Base-by-base conservation (phyloP, 2,113 vertebrate species). In the Dasyornis broadbenti region DNA sequence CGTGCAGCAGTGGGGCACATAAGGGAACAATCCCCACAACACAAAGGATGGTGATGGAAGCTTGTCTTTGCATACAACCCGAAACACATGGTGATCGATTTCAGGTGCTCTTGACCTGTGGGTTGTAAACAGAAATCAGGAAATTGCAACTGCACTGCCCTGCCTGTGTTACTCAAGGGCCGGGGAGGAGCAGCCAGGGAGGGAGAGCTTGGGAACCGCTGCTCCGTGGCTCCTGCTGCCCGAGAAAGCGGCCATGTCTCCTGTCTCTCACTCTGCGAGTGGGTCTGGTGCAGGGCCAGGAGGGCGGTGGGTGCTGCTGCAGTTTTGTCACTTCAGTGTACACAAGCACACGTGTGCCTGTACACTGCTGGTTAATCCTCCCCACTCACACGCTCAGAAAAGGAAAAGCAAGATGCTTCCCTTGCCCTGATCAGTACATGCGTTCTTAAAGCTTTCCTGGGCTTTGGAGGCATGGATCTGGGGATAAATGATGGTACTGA, bases 91-190 rank as follows among this genome's bases (percentile, higher is more conserved):
- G 59, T 42, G 49, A 84, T 87, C 2, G 1, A 57, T 65, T 91
- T 53, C 86, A 89, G 86, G 77, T 91, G 86, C 66, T 91, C 57
- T 83, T 8, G 0, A 65, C 73, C 65, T 69, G 70, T 28, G 81
- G 42, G 87, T 24, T 68, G 91, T 92, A 92, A 95, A 95, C 83
- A 95, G 86, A 89, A 45, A 82, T 87, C 54, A 84, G 89, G 95
- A 95, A 92, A 71, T 30, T 24, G 65, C 69, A 82, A 76, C 77
- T 83, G 64, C 28, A 6, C 65, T 68, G 94, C 89, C 81, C 54
- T 95, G 95, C 93, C 91, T 84, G 77, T 75, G 86, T 95, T 95
- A 89, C 95, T 69, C 60, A 96, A 91, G 1, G 2, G 27, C 33
- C 1, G 4, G 82, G 88, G 84, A 84, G 90, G 13, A 65, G 86